Percentiles rank a stretch among this genome's conserved stretches.
phyloP scores from a whole-genome alignment of 2,888 invertebrate genomes.

The Bellardia bayeri region DNA sequence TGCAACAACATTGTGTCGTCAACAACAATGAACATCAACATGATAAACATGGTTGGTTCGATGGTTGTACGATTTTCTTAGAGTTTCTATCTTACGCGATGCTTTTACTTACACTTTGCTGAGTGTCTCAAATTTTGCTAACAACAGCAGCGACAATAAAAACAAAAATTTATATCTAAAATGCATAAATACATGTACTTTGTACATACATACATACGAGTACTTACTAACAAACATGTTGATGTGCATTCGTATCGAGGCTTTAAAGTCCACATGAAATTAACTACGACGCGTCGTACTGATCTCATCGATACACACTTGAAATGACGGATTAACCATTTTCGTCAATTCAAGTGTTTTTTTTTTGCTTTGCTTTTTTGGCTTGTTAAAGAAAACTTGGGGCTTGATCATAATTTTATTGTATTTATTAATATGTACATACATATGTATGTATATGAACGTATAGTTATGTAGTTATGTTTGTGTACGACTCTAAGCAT shows the following conservation, averaged over 20 bases:
- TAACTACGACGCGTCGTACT: constrained; percentile 5
- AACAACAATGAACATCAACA: constrained; percentile 62
- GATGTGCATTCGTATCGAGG: constrained; percentile 18
- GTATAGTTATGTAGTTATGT: not conserved
- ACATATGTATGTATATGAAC: not conserved
- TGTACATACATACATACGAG: constrained; percentile 11
- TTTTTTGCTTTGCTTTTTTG: not conserved
- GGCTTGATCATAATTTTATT: constrained; percentile 56
- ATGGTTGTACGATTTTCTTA: constrained; percentile 24
- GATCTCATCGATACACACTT: constrained; percentile 51
- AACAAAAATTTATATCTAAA: constrained; percentile 23
- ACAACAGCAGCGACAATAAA: constrained; percentile 7
- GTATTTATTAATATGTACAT: constrained; percentile 19
- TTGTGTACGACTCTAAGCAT: not conserved
- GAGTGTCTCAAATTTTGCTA: constrained; percentile 2
- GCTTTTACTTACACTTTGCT: constrained; percentile 23
- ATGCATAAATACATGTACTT: constrained; percentile 28
- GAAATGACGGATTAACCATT: constrained; percentile 71
- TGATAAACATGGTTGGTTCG: constrained; percentile 62
- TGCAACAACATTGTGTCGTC: constrained; percentile 26
- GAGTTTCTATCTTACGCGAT: constrained; percentile 12
- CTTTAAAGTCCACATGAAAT: constrained; percentile 13
- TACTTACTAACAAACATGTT: not conserved
- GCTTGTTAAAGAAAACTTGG: constrained; percentile 60
- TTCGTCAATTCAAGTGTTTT: constrained; percentile 54